Evolutionary conservation across 2,113 vertebrate species (phyloP), one percentile per base, ranked within the genome.

Genomic region (Melanotaenia duboulayi): DNA sequence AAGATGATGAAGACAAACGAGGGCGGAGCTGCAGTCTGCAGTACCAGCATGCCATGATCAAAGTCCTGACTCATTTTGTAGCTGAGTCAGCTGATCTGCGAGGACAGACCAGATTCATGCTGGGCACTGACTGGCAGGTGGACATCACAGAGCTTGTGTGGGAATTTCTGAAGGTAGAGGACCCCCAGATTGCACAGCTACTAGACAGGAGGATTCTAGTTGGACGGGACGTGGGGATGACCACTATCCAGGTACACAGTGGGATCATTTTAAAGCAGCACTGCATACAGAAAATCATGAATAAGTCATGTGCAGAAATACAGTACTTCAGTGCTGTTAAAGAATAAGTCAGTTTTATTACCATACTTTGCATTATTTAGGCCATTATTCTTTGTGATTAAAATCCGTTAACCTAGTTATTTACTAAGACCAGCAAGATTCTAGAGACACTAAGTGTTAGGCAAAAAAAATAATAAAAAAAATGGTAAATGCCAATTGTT

Each of bases 21-120:
- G 96, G 96, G 62, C 90, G 96, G 35, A 94, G 95, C 65, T 99
- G 98, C 20, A 88, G 95, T 0, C 93, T 99, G 60, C 97, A 97
- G 92, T 99, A 97, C 91, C 97, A 99, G 88, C 96, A 94, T 0
- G 94, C 98, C 92, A 95, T 91, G 49, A 94, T 99, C 72, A 90
- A 97, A 1, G 95, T 99, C 52, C 95, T 99, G 39, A 97, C 97
- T 0, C 95, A 97, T 51, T 99, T 99, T 2, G 95, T 98, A n/a
- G 94, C 96, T 0, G 96, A 99, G 82, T 93, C 95, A 0, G 81
- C 94, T 0, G 93, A 94, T 16, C 91, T 94, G 0, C 94, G 95
- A 82, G 94, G 94, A 0, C 96, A 96, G 87, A 94, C 92, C n/a
- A 90, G 79, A 71, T 95, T 92, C 86, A 92, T 99, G 91, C 93